phyloP scores from a whole-genome alignment of 2,797 vertebrate genomes.

The Poeciliopsis presidionis region DNA sequence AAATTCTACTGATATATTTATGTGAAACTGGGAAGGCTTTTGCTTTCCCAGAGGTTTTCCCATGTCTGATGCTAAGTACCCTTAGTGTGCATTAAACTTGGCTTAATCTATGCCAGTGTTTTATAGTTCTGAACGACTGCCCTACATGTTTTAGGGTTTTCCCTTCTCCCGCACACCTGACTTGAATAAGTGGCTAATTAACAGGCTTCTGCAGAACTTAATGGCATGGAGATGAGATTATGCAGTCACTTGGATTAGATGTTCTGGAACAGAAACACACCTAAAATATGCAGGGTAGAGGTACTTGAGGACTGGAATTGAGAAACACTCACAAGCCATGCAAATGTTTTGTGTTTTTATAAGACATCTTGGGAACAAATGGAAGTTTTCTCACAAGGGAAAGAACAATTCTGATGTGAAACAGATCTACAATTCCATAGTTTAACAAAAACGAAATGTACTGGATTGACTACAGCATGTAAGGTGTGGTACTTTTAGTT shows the following conservation, averaged over 20 bases:
- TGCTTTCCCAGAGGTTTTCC: conserved; percentile 32
- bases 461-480: not conserved
- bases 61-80: conserved; percentile 39
- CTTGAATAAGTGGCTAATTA: too few relatives aligned
- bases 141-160: too few relatives aligned
- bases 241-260: too few relatives aligned
- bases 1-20: conserved; percentile 8
- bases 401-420: conserved; percentile 33
- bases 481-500: not conserved
- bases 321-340: conserved; percentile 4
- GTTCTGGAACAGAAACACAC: too few relatives aligned
- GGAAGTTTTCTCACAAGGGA: conserved; percentile 34
- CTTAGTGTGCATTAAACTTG: conserved; percentile 30
- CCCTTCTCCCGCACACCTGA: too few relatives aligned
- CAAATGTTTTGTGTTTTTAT: conserved; percentile 43
- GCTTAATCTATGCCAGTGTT: conserved; percentile 21
- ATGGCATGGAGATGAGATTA: too few relatives aligned
- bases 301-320: too few relatives aligned
- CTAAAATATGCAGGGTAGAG: too few relatives aligned
- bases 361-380: conserved; percentile 57
- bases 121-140: too few relatives aligned
- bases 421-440: conserved; percentile 37
- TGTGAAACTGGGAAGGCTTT: conserved; percentile 42
- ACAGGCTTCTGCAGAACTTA: too few relatives aligned
- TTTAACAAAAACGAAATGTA: conserved; percentile 20